Conservation (phyloP, 2,113 vertebrate species). For the Oreotragus oreotragus region DNA sequence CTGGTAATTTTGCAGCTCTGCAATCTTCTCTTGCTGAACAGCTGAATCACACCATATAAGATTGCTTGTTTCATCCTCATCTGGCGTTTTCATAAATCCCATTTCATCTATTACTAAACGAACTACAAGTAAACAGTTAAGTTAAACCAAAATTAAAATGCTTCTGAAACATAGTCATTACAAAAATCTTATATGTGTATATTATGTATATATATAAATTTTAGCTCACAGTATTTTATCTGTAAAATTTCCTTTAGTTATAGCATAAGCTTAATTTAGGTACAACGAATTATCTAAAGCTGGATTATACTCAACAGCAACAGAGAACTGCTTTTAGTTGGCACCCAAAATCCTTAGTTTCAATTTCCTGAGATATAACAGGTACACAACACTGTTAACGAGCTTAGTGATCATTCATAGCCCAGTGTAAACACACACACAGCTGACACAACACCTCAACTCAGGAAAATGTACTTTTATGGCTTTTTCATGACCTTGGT, state of each 20-base stretch:
- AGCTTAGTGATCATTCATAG: background rate
- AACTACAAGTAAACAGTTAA: slow-evolving; percentile 80
- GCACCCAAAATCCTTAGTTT: slow-evolving; percentile 14
- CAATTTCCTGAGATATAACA: background rate
- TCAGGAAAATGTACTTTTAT: background rate
- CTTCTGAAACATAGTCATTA: background rate
- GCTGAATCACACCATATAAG: slow-evolving; percentile 98
- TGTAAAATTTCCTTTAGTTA: slow-evolving; percentile 13
- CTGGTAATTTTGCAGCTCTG: slow-evolving; percentile 98
- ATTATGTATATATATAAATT: background rate
- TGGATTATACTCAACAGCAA: slow-evolving; percentile 13
- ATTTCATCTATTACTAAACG: slow-evolving; percentile 92
- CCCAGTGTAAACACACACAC: background rate
- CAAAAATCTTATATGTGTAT: background rate
- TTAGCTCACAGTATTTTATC: slow-evolving; percentile 4
- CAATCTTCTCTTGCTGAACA: slow-evolving; percentile 97
- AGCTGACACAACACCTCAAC: background rate
- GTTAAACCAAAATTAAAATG: background rate
- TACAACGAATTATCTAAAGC: background rate
- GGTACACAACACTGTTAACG: background rate
- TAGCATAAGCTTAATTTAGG: slow-evolving; percentile 16
- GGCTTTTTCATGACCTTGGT: background rate
- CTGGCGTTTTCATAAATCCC: slow-evolving; percentile 91
- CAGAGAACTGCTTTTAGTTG: slow-evolving; percentile 11
- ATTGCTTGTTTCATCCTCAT: slow-evolving; percentile 97